A percentile compares a stretch with the other conserved stretches of the same genome.
phyloP scores from a whole-genome alignment of 2,888 invertebrate genomes.

The Eurois occulta region DNA sequence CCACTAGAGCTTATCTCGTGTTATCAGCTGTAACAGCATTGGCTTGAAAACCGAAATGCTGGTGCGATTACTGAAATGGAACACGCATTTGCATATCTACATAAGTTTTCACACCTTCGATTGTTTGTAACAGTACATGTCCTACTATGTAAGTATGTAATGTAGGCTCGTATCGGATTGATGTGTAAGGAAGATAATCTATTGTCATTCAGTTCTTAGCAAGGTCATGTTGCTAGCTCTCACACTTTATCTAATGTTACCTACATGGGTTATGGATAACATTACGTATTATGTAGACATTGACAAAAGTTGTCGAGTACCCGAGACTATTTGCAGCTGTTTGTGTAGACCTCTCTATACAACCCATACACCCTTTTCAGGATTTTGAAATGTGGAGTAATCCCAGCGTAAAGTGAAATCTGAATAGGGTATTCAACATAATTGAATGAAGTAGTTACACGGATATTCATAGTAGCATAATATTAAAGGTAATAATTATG shows the following conservation, averaged over 20 bases:
- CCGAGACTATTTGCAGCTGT: not conserved
- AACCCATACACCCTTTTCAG: slow-evolving; percentile 14
- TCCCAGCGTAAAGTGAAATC: slow-evolving; percentile 4
- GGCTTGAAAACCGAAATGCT: slow-evolving; percentile 75
- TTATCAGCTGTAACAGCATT: slow-evolving; percentile 78
- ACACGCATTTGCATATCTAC: slow-evolving; percentile 82
- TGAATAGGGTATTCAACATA: slow-evolving; percentile 3
- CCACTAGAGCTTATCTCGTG: slow-evolving; percentile 72
- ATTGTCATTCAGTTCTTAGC: slow-evolving; percentile 1
- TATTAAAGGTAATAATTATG: not conserved
- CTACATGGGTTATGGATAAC: not conserved
- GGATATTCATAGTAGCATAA: not conserved
- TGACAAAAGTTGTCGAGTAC: not conserved
- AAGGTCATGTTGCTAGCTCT: slow-evolving; percentile 1
- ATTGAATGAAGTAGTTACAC: slow-evolving; percentile 16
- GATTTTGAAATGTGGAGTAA: slow-evolving; percentile 15
- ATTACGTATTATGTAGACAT: not conserved
- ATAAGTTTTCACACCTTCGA: slow-evolving; percentile 64
- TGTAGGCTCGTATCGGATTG: not conserved
- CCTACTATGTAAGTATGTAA: not conserved
- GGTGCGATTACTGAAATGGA: slow-evolving; percentile 83
- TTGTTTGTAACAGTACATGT: slow-evolving; percentile 24
- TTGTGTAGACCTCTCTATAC: not conserved
- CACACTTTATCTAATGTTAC: not conserved
- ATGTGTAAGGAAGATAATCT: not conserved